These are phyloP conservation scores for Drosophila dives DNA, from an alignment of 2,888 invertebrate species.

Conservation along the genomic window DNA sequence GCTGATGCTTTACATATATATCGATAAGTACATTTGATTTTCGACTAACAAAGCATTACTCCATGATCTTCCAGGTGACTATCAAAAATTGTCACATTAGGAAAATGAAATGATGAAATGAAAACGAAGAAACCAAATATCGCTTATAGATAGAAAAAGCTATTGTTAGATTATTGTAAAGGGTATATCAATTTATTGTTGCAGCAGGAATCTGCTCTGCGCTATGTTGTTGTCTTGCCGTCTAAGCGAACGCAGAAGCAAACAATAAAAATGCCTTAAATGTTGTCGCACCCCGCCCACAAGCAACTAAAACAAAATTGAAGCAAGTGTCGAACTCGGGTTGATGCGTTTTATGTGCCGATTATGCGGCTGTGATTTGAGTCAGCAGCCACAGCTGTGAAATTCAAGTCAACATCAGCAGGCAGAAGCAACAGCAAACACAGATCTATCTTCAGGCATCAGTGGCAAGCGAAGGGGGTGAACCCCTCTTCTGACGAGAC, in stretches of 20 bases:
- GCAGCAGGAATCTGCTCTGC: background rate
- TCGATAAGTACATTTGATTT: background rate
- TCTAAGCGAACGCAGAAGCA: slow-evolving; percentile 15
- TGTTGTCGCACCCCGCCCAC: slow-evolving; percentile 54
- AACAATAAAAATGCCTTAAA: slow-evolving; percentile 59
- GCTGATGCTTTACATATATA: background rate
- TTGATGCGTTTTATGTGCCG: slow-evolving; percentile 55
- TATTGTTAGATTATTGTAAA: slow-evolving; percentile 4
- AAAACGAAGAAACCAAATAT: background rate
- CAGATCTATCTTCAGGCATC: slow-evolving; percentile 35
- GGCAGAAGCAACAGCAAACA: slow-evolving; percentile 16
- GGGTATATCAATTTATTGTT: slow-evolving; percentile 12
- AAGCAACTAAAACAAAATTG: slow-evolving; percentile 26
- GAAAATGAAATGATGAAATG: no score
- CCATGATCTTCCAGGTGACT: no score
- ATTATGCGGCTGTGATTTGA: slow-evolving; percentile 55
- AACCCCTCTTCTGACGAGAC: slow-evolving; percentile 23
- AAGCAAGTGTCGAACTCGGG: slow-evolving; percentile 63
- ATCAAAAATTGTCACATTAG: no score
- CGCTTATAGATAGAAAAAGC: background rate
- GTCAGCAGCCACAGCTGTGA: slow-evolving; percentile 54
- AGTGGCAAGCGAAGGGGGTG: slow-evolving; percentile 9
- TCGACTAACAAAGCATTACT: background rate
- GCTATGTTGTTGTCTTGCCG: slow-evolving; percentile 6
- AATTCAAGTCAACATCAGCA: slow-evolving; percentile 50